Base-by-base conservation (phyloP, 1,140 invertebrate genomes). In the Papilio polytes region DNA sequence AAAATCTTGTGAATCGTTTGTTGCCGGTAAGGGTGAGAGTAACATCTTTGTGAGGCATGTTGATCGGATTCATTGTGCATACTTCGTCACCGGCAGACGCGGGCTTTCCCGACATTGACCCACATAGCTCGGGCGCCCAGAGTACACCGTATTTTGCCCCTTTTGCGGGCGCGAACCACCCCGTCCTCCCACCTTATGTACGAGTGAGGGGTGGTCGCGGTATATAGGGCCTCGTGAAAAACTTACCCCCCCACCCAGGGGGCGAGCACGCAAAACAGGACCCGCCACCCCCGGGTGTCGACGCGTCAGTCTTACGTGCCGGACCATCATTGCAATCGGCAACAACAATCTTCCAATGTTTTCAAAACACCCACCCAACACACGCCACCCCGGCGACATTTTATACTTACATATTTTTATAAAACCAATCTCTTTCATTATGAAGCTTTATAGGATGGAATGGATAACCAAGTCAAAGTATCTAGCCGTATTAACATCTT, bases 21-120 rank as follows among this genome's bases (percentile, higher is more conserved):
- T 70, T 31, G 22, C 36, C 63, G 63, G 8, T 70, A 31, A 2
- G 26, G 26, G 13, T 2, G 44, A 51, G n/a, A 74, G 44, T 22
- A 22, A 44, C 8, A 56, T 59, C 51, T 36, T 41, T 91, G 91
- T 91, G 90, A 90, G 93, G 93, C 92, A 92, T 95, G 95, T 94
- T 94, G 94, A 95, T 95, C 92, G 91, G 94, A 93, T 94, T 94
- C 94, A 93, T 95, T 94, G 94, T 95, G 94, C 93, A 95, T 94
- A 94, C 91, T 95, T 92, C 92, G 93, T 95, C 92, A 95, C 92
- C 92, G 92, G 93, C 92, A 95, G 93, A 95, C 94, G 95, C 95
- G 95, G 95, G 95, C 94, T 95, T 96, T 94, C 95, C 95, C 95
- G 95, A 95, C 95, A 96, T 96, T 96, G 95, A 96, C 95, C 95